Base-by-base conservation (phyloP, 2,113 vertebrate species). In the Laterallus jamaicensis region DNA sequence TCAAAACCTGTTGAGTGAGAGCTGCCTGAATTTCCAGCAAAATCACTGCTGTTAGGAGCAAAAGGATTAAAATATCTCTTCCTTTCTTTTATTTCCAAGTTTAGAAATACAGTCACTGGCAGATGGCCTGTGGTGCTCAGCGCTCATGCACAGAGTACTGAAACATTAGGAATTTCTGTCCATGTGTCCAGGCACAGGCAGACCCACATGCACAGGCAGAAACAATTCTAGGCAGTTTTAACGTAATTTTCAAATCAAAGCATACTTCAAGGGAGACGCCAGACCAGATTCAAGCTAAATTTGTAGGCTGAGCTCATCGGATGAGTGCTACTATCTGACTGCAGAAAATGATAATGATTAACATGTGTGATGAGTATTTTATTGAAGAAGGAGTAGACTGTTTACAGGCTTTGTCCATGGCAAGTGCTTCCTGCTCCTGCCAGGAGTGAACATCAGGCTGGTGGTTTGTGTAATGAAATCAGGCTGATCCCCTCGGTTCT, bases 231-330 rank as follows among this genome's bases (percentile, higher is more conserved):
- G 58, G 32, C 54, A 80, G 20, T 62, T 86, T 82, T 79, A 91
- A 85, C 1, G 1, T 66, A 37, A 89, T 88, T 88, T 88, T 92
- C 73, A 95, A 95, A 95, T 84, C 86, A 89, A 95, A 95, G 89
- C 92, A 94, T 94, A 94, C 87, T 95, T 91, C 69, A 67, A 92
- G 78, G 91, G 84, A 94, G 82, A 95, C 29, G 47, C 86, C 90
- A 94, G 84, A 79, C 62, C 91, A 91, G 75, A 95, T 74, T 80
- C 81, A 76, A 85, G 90, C 84, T 97, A 91, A 87, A 95, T 92
- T 91, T 91, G 75, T 90, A 82, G 73, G 47, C 82, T 91, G 89
- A 95, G 78, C 86, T 97, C 93, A 92, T 95, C 93, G 76, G 78
- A 90, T 82, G 89, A 84, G 44, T 69, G 29, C 58, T 62, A 54